These are phyloP conservation scores for Malachius bipustulatus DNA, from an alignment of 2,888 invertebrate species.

Conservation along the genomic window DNA sequence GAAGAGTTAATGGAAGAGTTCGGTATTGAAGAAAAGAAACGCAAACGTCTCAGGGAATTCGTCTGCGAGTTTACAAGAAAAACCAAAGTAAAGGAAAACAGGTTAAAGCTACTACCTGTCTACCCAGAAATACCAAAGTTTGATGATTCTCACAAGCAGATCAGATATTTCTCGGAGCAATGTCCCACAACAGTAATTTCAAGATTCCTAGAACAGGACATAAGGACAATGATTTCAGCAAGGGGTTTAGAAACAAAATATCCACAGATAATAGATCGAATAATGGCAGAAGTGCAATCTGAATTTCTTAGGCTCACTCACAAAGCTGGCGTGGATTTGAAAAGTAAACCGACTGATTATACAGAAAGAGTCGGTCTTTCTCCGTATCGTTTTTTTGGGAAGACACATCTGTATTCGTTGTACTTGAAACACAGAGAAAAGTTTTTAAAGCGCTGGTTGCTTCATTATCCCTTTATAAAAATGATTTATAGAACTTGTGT, in stretches of 20 bases:
- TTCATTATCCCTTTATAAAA: conserved; percentile 52
- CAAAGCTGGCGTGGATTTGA: conserved; percentile 49
- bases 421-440: conserved; percentile 46
- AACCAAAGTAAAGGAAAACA: conserved; percentile 27
- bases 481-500: conserved; percentile 45
- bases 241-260: conserved; percentile 44
- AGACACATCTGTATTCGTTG: conserved; percentile 46
- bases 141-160: conserved; percentile 33
- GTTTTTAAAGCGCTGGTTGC: conserved; percentile 44
- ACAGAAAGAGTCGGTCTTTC: conserved; percentile 40
- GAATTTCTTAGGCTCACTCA: conserved; percentile 52
- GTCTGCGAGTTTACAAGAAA: conserved; percentile 27
- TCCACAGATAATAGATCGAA: conserved; percentile 40
- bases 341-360: conserved; percentile 47
- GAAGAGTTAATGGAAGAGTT: conserved; percentile 28
- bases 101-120: conserved; percentile 24
- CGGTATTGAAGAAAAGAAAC: conserved; percentile 26
- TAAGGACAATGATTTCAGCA: conserved; percentile 46
- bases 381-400: conserved; percentile 49
- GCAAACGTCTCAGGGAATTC: conserved; percentile 24
- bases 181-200: conserved; percentile 51
- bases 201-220: conserved; percentile 47
- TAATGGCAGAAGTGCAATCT: conserved; percentile 44
- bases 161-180: conserved; percentile 45
- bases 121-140: conserved; percentile 28